Evolutionary conservation across 1,140 invertebrate genomes (phyloP), one percentile per base, ranked within the genome.

Genomic region (Diplogasteroides magnus): DNA sequence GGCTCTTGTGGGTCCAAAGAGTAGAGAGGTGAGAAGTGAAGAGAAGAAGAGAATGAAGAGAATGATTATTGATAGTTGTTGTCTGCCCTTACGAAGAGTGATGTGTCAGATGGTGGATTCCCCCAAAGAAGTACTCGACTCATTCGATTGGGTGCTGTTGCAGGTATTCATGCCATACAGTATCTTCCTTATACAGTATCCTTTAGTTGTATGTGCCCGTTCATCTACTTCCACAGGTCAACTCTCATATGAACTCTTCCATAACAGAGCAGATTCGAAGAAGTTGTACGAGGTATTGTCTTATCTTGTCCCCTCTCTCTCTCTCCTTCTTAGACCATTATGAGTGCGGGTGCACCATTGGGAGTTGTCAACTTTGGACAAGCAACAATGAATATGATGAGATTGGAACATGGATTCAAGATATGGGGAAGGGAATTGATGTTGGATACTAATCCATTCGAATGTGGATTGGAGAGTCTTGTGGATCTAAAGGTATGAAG

Each of bases 361-460:
- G 74, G 74, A 27, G 55, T 76, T n/a, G 68, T 65, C 3, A 75
- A 75, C 59, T 75, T 76, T 32, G 74, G 74, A 26, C 69, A 68
- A 48, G 69, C 73, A 2, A 66, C 74, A 19, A 31, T 76, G 74
- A 76, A 76, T 27, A 69, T 68, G 37, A 71, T 76, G 69, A 32
- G 74, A 15, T 59, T 76, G 74, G 74, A 76, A 29, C 73, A 76
- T 23, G 74, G 73, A 19, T 76, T 72, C 64, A 76, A 76, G 56
- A 31, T 75, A 37, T 76, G 74, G 74, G 74, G 74, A 56, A 64
- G 69, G 37, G 74, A 76, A 61, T 26, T 76, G 23, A 75, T 68
- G 14, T 37, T 76, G 60, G 74, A 76, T 56, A 76, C 74, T 19
- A 75, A 76, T 58, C 74, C 74, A n/a, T 76, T 68, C 61, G 74